These are phyloP conservation scores for Leuciscus idus DNA, from an alignment of 2,113 vertebrate genomes.

Conservation along the genomic window DNA sequence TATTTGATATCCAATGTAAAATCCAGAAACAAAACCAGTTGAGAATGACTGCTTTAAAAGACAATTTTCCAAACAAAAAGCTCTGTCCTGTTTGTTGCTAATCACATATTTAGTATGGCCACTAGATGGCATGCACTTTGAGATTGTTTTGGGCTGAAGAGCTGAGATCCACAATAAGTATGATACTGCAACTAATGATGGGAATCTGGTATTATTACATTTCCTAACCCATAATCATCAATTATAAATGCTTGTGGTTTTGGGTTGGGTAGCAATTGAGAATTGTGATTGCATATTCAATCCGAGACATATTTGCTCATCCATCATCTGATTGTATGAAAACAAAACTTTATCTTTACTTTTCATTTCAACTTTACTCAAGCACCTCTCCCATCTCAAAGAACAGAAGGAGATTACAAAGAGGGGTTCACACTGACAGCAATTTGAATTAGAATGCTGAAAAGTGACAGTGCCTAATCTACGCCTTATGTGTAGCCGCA, in stretches of 20 bases:
- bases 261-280: constrained; percentile 7
- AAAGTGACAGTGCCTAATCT: too few relatives aligned
- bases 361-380: constrained; percentile 39
- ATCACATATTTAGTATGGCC: constrained; percentile 1
- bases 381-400: constrained; percentile 37
- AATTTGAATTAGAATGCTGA: constrained; percentile 1
- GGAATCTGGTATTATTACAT: constrained; percentile 29
- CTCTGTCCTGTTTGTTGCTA: constrained; percentile 30
- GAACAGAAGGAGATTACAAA: background rate
- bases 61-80: background rate
- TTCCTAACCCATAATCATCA: constrained; percentile 47
- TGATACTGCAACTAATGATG: constrained; percentile 31
- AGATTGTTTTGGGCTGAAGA: constrained; percentile 14
- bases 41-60: constrained; percentile 7
- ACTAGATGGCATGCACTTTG: constrained; percentile 27
- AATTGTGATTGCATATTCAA: constrained; percentile 44
- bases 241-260: constrained; percentile 24
- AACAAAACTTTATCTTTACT: constrained; percentile 31
- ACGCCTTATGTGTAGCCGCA: too few relatives aligned
- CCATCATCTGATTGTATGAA: constrained; percentile 25
- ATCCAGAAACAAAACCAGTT: constrained; percentile 7
- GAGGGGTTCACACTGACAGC: background rate
- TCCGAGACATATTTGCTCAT: constrained; percentile 18
- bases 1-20: background rate
- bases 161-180: constrained; percentile 17